phyloP scores from a whole-genome alignment of 2,797 vertebrate species.

The Clarias platycephalus region DNA sequence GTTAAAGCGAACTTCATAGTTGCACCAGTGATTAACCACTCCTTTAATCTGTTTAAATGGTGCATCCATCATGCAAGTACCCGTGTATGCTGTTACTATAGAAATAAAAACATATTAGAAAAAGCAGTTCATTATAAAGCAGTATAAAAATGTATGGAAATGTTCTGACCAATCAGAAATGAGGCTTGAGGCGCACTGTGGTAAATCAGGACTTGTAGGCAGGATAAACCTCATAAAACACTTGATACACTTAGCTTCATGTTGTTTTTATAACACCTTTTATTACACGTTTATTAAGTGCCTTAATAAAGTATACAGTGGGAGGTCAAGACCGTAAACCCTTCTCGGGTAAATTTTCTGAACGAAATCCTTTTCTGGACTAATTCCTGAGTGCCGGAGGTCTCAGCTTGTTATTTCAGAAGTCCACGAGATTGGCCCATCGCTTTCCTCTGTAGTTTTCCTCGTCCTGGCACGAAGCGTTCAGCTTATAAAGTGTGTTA shows the following conservation, averaged over 20 bases:
- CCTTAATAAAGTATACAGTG: constrained; percentile 68
- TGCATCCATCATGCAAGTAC: not conserved
- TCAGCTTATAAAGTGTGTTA: constrained; percentile 49
- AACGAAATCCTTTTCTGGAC: constrained; percentile 14
- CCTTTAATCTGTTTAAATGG: not conserved
- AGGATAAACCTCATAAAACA: constrained; percentile 75
- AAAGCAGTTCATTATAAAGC: not conserved
- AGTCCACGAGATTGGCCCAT: constrained; percentile 40
- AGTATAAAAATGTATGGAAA: not conserved
- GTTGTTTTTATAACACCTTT: constrained; percentile 74
- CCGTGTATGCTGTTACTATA: no score
- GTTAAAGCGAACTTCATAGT: not conserved
- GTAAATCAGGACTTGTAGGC: not conserved
- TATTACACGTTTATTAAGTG: constrained; percentile 77
- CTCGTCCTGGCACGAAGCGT: constrained; percentile 38
- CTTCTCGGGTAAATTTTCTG: constrained; percentile 25
- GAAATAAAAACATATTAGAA: no score
- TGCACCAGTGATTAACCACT: not conserved
- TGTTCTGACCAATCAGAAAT: not conserved
- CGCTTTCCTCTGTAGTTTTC: constrained; percentile 29
- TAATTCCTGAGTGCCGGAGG: constrained; percentile 15
- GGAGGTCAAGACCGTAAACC: constrained; percentile 48
- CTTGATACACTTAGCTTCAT: constrained; percentile 66
- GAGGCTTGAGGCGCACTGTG: not conserved
- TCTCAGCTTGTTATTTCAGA: constrained; percentile 19